These are phyloP conservation scores for Danionella dracula DNA, from an alignment of 2,797 vertebrate species.

Conservation along the genomic window DNA sequence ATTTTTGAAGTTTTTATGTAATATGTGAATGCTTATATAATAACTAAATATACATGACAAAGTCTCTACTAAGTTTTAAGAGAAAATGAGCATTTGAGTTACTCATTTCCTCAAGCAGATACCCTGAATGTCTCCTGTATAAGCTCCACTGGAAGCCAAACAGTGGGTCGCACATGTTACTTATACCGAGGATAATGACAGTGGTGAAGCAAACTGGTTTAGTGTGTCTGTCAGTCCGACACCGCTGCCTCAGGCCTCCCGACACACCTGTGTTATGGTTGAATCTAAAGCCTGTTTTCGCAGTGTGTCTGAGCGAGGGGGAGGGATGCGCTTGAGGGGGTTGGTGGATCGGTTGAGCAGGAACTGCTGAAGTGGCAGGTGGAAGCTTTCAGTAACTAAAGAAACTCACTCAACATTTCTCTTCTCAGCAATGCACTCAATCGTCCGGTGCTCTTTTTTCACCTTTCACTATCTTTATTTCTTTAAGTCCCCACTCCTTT, in stretches of 20 bases:
- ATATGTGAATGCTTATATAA: too few species aligned
- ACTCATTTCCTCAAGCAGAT: slow-evolving; percentile 8
- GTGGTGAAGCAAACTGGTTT: slow-evolving; percentile 46
- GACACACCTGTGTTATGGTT: slow-evolving; percentile 52
- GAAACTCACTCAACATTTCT: slow-evolving; percentile 37
- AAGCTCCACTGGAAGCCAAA: slow-evolving; percentile 6
- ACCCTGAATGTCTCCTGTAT: slow-evolving; percentile 12
- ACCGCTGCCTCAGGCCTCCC: slow-evolving; percentile 42
- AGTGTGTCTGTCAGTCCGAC: slow-evolving; percentile 41
- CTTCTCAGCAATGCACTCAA: slow-evolving; percentile 27
- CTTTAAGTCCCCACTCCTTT: background rate
- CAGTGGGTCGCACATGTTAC: slow-evolving; percentile 16
- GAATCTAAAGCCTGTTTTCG: slow-evolving; percentile 45
- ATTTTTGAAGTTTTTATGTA: too few species aligned
- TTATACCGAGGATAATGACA: slow-evolving; percentile 42
- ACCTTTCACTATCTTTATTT: slow-evolving; percentile 16
- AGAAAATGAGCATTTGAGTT: background rate
- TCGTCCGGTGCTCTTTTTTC: slow-evolving; percentile 7
- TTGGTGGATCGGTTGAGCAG: slow-evolving; percentile 36
- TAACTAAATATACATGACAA: too few species aligned
- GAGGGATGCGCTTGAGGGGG: slow-evolving; percentile 37
- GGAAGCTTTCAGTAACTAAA: slow-evolving; percentile 46
- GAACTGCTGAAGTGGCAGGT: slow-evolving; percentile 46
- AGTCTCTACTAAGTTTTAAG: background rate
- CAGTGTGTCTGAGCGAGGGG: slow-evolving; percentile 20